Base-by-base conservation (phyloP, 2,888 invertebrate species). In the Euzophera pinguis region DNA sequence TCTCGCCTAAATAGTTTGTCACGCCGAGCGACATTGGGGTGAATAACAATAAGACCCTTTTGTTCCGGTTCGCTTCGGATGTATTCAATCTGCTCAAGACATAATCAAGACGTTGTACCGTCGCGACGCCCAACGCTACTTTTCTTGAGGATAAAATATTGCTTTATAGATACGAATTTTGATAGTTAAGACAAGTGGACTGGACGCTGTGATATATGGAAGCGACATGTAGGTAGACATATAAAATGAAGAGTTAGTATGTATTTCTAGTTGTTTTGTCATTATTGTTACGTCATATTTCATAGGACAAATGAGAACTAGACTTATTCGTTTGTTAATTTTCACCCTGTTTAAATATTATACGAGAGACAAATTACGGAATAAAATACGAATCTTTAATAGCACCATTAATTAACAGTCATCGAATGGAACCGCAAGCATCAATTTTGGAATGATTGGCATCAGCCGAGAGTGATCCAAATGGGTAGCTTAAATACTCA, bases 1-100 rank as follows among this genome's bases (percentile, higher is more conserved):
- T 64, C 64, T 67, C 71, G 71, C 69, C 79, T 77, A 79, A 83
- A 78, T 79, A 80, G 81, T 81, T 79, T 81, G 85, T 84, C 81
- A 78, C 71, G 66, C 63, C 66, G 65, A 63, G 71, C 73, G 70
- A 68, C 73, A 73, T 67, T 68, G 78, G 87, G 88, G 86, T 87
- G 87, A 84, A 87, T 87, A 87, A 87, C 84, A 88, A 88, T 87
- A 85, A 81, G 82, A 75, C 73, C 81, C 84, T 82, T 78, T 83
- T 84, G 83, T 86, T 78, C 77, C 75, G 73, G 71, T 58, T 70
- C 68, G 67, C 72, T 72, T 76, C 70, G 71, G 79, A 76, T 76
- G 75, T 81, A 82, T 85, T 84, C 87, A 86, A 85, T 87, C 85
- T 84, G 84, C 68, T 68, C 63, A 69, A 79, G 81, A 84, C 80